Evolutionary conservation across 2,797 vertebrate genomes (phyloP).

Genomic region (Coendou prehensilis): DNA sequence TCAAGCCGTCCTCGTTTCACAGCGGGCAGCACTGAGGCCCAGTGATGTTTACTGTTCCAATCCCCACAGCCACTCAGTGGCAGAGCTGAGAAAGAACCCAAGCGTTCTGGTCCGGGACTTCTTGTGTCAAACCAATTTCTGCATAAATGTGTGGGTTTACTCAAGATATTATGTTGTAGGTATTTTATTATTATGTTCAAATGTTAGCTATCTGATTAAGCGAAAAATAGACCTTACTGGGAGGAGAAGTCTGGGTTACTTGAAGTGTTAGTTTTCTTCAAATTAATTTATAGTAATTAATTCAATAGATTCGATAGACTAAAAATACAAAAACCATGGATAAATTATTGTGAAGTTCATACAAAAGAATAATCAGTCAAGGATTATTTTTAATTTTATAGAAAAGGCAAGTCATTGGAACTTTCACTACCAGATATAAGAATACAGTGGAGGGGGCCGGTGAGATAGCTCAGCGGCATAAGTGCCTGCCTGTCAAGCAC

Average conservation of each 20-base stretch:
- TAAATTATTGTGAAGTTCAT: conserved; percentile 6
- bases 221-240: background rate
- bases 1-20: background rate
- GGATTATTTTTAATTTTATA: background rate
- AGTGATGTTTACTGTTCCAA: background rate
- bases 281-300: background rate
- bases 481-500: too few species aligned
- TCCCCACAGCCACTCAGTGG: background rate
- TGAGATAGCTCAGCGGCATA: too few species aligned
- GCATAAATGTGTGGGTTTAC: background rate
- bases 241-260: background rate
- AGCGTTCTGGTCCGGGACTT: background rate
- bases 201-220: background rate
- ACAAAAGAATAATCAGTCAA: background rate
- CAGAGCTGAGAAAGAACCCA: background rate
- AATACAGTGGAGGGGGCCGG: background rate
- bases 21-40: background rate
- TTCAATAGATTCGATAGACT: background rate
- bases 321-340: background rate
- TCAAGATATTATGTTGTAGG: background rate
- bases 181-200: background rate
- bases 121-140: background rate
- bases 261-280: background rate
- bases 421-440: background rate
- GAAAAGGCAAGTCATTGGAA: background rate